These are phyloP conservation scores for Manis javanica DNA, from an alignment of 2,797 vertebrate genomes.

Conservation along the genomic window DNA sequence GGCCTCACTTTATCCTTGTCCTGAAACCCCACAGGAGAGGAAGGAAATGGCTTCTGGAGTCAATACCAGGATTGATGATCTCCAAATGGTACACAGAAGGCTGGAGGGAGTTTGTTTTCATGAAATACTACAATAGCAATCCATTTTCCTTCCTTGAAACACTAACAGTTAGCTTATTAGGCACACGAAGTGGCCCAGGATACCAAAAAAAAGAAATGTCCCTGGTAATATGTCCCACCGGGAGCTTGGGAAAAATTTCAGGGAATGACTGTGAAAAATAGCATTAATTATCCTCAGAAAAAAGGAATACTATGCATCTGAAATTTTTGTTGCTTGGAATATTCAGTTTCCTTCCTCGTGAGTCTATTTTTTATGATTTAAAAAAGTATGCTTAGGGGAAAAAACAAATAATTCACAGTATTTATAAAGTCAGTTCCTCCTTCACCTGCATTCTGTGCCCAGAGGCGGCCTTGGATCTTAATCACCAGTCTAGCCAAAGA, in stretches of 20 bases:
- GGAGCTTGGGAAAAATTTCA: background rate
- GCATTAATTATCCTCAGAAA: background rate
- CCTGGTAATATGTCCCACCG: background rate
- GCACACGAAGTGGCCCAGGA: background rate
- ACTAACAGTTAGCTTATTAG: background rate
- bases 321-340: background rate
- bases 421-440: background rate
- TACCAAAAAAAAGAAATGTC: background rate
- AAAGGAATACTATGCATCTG: background rate
- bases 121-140: background rate
- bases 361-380: background rate
- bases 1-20: constrained; percentile 97
- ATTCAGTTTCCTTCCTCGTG: background rate
- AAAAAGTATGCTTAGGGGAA: background rate
- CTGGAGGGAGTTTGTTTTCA: background rate
- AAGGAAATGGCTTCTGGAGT: constrained; percentile 99
- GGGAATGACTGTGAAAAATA: constrained; percentile 24
- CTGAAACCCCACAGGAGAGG: constrained; percentile 96
- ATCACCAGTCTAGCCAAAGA: background rate
- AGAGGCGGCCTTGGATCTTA: background rate
- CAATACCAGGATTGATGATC: constrained; percentile 97
- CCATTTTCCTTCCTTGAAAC: background rate
- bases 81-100: constrained; percentile 94
- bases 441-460: background rate
- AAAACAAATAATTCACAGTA: background rate